These are phyloP conservation scores for Elgaria multicarinata DNA, from an alignment of 2,113 vertebrate species.

Conservation along the genomic window DNA sequence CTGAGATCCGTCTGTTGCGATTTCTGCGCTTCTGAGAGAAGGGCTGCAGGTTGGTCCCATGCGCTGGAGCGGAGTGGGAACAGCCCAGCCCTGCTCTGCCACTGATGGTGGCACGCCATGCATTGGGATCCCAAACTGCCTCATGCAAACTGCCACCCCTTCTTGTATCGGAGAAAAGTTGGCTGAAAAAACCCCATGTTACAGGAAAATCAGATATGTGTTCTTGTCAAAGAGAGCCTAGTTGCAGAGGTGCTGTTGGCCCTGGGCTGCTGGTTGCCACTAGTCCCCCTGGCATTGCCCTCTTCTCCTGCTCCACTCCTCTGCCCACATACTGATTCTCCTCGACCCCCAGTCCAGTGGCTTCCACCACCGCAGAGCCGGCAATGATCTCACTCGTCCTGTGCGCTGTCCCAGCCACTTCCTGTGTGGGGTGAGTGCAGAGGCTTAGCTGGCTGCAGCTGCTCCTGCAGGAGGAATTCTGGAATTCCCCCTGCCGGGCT, in stretches of 20 bases:
- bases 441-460: neutral
- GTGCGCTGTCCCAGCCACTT: conserved; percentile 12
- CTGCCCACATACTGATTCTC: too few species aligned
- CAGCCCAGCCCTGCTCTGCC: neutral
- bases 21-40: too few species aligned
- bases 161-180: neutral
- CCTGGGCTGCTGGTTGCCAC: too few species aligned
- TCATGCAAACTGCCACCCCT: neutral
- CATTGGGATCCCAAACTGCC: neutral
- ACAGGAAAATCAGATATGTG: neutral
- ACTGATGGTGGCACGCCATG: neutral
- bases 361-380: neutral
- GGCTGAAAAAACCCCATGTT: neutral
- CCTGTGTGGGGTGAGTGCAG: neutral
- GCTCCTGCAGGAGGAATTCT: neutral
- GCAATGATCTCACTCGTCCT: conserved; percentile 20
- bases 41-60: neutral
- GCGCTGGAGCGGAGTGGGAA: neutral
- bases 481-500: neutral
- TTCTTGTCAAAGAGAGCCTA: neutral
- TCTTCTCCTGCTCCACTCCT: neutral
- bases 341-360: neutral
- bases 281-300: neutral
- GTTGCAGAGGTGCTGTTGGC: neutral
- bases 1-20: too few species aligned